Evolutionary conservation across 23 tunicate species (phyloP).

Genomic region (Ascidia mentula): DNA sequence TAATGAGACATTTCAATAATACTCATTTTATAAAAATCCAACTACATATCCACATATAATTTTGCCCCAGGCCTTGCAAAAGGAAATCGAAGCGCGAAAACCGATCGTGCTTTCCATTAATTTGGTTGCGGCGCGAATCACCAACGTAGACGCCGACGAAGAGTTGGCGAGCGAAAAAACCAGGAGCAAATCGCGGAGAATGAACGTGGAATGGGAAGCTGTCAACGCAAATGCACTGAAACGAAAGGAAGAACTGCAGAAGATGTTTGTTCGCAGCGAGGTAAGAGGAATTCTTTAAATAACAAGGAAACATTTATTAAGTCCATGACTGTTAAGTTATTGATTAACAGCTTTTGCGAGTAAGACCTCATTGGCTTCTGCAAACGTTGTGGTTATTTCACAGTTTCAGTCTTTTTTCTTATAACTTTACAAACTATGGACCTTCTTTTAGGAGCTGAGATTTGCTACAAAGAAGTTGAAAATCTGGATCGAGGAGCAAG

Average conservation of each 20-base stretch:
- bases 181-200: conserved; percentile 19
- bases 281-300: conserved; percentile 20
- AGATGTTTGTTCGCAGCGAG: conserved; percentile 32
- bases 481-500: conserved; percentile 22
- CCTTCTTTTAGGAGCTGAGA: not conserved
- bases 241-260: conserved; percentile 38
- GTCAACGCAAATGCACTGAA: conserved; percentile 5
- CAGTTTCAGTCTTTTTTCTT: no score
- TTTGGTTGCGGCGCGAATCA: conserved; percentile 34
- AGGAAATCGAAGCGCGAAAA: conserved; percentile 53
- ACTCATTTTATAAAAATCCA: no score
- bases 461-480: not conserved
- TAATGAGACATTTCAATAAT: no score
- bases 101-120: conserved; percentile 53
- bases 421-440: not conserved
- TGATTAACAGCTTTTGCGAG: not conserved
- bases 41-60: no score
- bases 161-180: not conserved
- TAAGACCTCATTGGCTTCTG: not conserved
- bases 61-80: conserved; percentile 20
- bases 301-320: no score
- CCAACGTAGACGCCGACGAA: conserved; percentile 8
- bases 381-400: no score
- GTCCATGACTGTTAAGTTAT: not conserved
- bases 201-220: conserved; percentile 48